Evolutionary conservation across 2,888 invertebrate genomes (phyloP), one percentile per base, ranked within the genome.

Genomic region (Mylabris sibirica): DNA sequence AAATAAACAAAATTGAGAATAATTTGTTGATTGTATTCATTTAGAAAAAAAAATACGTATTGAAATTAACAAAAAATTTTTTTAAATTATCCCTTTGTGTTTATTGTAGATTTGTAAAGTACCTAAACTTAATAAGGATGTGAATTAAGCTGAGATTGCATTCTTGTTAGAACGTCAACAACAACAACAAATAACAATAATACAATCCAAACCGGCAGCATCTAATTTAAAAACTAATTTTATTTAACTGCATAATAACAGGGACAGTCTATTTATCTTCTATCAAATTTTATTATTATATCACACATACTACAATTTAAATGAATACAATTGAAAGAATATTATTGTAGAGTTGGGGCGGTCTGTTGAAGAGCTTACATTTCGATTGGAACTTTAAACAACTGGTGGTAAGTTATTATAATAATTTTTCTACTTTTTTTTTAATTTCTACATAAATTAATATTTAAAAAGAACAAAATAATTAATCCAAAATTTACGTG

Each of bases 401-500:
- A 34, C 38, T 11, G 24, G 35, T 61, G 9, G 61, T 38, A 20
- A 61, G 4, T 30, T 30, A 30, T 30, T 30, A 30, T 8, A 8
- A 22, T 24, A 22, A 2, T 20, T 26, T 24, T 41, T 11, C 9
- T 63, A 1, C 3, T 30, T 22, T 20, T 14, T n/a, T 11, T 22
- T 24, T n/a, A 41, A 38, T n/a, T n/a, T n/a, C n/a, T 12, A 20
- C 9, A 1, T n/a, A 38, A 12, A 12, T 38, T 38, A 38, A 38
- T 12, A 38, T 38, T 38, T 38, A 12, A 38, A 2, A 38, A 38
- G 0, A 38, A 44, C 44, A 22, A 62, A n/a, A 41, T 65, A 66
- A 66, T 86, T 86, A 67, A 86, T 74, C 90, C 90, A 90, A 63
- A 88, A 79, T 65, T 86, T 85, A 53, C 89, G 85, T 3, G 90